phyloP scores from a whole-genome alignment of 1,140 invertebrate species.

The Drosophila jambulina region DNA sequence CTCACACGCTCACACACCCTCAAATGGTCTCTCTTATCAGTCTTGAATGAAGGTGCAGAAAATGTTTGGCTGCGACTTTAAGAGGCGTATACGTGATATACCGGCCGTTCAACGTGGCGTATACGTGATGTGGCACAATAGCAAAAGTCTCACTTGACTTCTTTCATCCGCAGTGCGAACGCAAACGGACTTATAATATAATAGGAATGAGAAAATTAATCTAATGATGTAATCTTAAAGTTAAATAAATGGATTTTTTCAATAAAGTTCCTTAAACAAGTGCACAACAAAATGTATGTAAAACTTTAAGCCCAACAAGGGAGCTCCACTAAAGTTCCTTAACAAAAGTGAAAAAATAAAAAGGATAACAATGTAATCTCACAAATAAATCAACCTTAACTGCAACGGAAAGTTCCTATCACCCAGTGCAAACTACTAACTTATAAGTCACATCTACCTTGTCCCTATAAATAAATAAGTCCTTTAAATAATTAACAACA shows the following conservation, averaged over 20 bases:
- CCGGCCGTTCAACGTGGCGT: constrained; percentile 19
- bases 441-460: constrained; percentile 12
- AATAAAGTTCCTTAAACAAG: not conserved
- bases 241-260: not conserved
- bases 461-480: constrained; percentile 10
- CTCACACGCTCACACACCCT: constrained; percentile 8
- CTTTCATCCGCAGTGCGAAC: not conserved
- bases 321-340: constrained; percentile 56
- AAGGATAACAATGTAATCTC: constrained; percentile 18
- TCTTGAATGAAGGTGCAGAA: constrained; percentile 1
- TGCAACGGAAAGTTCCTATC: constrained; percentile 66
- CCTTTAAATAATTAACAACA: constrained; percentile 16
- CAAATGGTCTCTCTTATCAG: constrained; percentile 27
- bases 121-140: constrained; percentile 48
- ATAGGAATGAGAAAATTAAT: not conserved
- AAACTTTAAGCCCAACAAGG: not conserved
- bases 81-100: constrained; percentile 34
- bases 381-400: constrained; percentile 9
- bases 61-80: constrained; percentile 11
- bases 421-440: constrained; percentile 41
- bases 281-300: not conserved
- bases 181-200: not conserved
- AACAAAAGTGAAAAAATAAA: constrained; percentile 37
- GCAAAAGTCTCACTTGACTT: not conserved
- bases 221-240: not conserved